phyloP scores from a whole-genome alignment of 2,797 vertebrate species.

The Pipistrellus nathusii region DNA sequence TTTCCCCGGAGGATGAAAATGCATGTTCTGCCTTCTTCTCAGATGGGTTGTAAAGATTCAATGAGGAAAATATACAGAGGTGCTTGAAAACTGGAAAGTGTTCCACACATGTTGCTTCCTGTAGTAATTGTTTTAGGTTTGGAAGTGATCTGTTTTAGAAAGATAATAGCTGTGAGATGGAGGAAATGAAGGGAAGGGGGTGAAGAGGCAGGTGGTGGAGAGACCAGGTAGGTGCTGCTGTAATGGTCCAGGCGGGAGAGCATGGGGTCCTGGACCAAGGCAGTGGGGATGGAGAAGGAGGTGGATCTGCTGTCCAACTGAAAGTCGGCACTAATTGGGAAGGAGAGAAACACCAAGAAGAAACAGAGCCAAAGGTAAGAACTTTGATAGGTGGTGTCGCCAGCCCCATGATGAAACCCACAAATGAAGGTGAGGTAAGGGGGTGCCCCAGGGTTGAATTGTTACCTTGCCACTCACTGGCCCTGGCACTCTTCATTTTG shows the following conservation, averaged over 20 bases:
- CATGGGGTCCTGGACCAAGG: background rate
- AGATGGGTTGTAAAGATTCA: background rate
- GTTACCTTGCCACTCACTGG: background rate
- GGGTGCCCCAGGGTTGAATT: background rate
- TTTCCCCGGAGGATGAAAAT: conserved; percentile 5
- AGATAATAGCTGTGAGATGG: background rate
- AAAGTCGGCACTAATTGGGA: background rate
- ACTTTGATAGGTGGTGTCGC: background rate
- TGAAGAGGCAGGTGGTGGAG: background rate
- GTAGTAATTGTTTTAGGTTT: background rate
- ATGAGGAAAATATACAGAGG: background rate
- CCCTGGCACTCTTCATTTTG: background rate
- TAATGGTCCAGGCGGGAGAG: background rate
- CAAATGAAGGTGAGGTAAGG: background rate
- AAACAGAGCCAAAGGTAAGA: background rate
- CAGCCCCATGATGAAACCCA: background rate
- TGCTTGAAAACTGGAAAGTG: background rate
- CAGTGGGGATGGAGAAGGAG: background rate
- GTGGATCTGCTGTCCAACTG: background rate
- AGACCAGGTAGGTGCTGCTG: background rate
- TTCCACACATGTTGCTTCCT: background rate
- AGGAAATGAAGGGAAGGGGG: background rate
- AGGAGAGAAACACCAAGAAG: background rate
- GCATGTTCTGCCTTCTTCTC: background rate
- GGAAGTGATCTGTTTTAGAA: background rate